These are phyloP conservation scores for Steinernema feltiae DNA, from an alignment of 1,140 invertebrate genomes.

Conservation along the genomic window DNA sequence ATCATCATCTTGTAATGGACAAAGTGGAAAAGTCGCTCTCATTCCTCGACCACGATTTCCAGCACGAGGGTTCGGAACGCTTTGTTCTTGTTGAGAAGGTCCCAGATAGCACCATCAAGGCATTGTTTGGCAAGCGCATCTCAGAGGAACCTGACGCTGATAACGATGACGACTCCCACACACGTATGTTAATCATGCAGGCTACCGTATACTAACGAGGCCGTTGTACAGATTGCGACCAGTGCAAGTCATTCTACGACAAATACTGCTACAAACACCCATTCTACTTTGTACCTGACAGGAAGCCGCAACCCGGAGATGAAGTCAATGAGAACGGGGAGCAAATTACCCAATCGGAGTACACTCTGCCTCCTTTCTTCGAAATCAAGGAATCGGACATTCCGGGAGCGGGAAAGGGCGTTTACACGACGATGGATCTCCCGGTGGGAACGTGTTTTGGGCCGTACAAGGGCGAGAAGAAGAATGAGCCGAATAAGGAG, in stretches of 20 bases:
- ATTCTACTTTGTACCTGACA: neutral
- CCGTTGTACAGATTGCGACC: neutral
- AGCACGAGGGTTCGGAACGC: neutral
- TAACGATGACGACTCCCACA: neutral
- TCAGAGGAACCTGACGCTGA: no score
- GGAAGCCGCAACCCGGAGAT: neutral
- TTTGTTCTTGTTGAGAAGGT: neutral
- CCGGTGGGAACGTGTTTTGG: constrained; percentile 16
- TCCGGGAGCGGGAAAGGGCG: constrained; percentile 8
- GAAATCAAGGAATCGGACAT: constrained; percentile 9
- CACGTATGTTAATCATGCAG: neutral
- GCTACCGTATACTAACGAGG: neutral
- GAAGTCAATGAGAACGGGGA: neutral
- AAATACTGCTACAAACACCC: neutral
- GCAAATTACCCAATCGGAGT: neutral
- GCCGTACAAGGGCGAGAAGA: constrained; percentile 19
- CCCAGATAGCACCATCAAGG: no score
- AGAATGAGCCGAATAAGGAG: neutral
- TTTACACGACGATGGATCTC: constrained; percentile 8
- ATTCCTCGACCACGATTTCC: neutral
- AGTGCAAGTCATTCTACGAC: neutral
- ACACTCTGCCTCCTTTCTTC: constrained; percentile 4
- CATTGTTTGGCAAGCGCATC: no score
- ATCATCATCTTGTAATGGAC: neutral
- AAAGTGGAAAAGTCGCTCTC: neutral